Conservation (phyloP, 2,113 vertebrate species). For the Arenaria interpres region DNA sequence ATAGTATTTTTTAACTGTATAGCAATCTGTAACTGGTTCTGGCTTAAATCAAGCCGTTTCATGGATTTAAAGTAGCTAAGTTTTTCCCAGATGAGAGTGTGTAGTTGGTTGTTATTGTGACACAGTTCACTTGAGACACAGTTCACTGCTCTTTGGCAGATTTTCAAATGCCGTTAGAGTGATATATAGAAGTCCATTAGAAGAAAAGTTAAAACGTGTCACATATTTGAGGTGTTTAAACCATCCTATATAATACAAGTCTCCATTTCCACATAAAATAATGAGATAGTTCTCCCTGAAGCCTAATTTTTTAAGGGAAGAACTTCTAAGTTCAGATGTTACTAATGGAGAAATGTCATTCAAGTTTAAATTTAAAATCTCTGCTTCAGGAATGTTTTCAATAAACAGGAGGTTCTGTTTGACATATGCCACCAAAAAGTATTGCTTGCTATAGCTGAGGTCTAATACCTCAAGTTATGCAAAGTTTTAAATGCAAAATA, state of each 20-base stretch:
- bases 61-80: conserved; percentile 62
- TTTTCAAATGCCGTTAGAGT: neutral
- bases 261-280: conserved; percentile 58
- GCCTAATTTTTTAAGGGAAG: conserved; percentile 69
- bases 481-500: conserved; percentile 70
- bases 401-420: conserved; percentile 76
- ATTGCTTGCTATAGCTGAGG: conserved; percentile 74
- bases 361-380: conserved; percentile 77
- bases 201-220: conserved; percentile 76
- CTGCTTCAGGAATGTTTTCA: conserved; percentile 69
- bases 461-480: conserved; percentile 71
- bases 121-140: conserved; percentile 46
- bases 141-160: conserved; percentile 55
- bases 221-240: conserved; percentile 76
- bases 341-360: conserved; percentile 73
- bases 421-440: conserved; percentile 72
- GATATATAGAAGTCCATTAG: conserved; percentile 52
- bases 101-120: conserved; percentile 59
- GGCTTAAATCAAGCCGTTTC: conserved; percentile 62
- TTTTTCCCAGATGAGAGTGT: conserved; percentile 49
- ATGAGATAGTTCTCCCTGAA: conserved; percentile 66
- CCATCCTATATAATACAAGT: neutral
- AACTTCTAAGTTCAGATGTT: conserved; percentile 65
- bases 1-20: neutral
- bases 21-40: conserved; percentile 59